Evolutionary conservation across 1,140 invertebrate species (phyloP).

Genomic region (Zelostemma sp.): DNA sequence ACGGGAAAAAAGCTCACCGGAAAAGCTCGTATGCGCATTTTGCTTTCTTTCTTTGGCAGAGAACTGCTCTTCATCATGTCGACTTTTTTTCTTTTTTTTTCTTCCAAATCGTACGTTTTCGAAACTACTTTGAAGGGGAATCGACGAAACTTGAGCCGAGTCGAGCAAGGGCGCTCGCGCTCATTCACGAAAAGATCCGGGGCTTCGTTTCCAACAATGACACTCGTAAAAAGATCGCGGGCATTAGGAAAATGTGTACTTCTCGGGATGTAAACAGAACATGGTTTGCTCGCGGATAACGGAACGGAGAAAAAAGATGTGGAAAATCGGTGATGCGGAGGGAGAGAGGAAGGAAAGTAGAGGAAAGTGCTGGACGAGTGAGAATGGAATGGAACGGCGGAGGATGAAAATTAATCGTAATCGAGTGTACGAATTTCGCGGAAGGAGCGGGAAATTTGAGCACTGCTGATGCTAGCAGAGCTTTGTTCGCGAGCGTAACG

Average conservation of each 20-base stretch:
- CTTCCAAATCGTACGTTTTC: conserved; percentile 3
- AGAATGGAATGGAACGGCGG: neutral
- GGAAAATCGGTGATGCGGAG: neutral
- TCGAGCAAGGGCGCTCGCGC: neutral
- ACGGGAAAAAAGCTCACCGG: too few relatives aligned
- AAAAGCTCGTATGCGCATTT: conserved; percentile 97
- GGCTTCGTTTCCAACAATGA: neutral
- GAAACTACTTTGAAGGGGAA: conserved; percentile 15
- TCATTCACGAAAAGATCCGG: neutral
- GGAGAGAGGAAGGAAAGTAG: neutral
- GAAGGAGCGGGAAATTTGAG: neutral
- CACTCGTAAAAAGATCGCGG: neutral
- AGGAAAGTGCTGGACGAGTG: neutral
- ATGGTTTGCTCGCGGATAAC: conserved; percentile 11
- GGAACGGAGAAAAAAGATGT: neutral
- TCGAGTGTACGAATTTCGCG: neutral
- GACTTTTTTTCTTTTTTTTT: too few relatives aligned
- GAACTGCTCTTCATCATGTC: conserved; percentile 81
- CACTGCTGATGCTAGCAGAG: neutral
- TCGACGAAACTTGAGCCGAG: conserved; percentile 3
- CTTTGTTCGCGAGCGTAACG: neutral
- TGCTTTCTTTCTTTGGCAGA: conserved; percentile 89
- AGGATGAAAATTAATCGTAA: conserved; percentile 1
- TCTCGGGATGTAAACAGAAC: conserved; percentile 28
- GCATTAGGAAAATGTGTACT: conserved; percentile 1